Percentiles rank a stretch among this genome's conserved stretches.
Evolutionary conservation across 1,140 invertebrate species (phyloP).

Genomic region (Heliconius hewitsoni): DNA sequence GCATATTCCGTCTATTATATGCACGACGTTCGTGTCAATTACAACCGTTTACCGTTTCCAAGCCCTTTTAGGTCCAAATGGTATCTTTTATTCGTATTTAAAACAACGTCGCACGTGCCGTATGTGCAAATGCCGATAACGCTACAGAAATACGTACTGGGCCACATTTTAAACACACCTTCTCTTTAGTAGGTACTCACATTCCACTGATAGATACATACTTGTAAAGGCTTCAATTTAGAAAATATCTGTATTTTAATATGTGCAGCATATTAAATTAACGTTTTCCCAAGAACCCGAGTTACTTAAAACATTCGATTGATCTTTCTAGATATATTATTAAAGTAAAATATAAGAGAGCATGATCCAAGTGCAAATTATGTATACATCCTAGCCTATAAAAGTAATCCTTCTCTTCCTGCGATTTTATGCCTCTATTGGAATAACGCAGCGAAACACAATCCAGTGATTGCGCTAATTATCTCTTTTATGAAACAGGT

Average conservation of each 20-base stretch:
- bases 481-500: slow-evolving; percentile 21
- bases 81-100: slow-evolving; percentile 47
- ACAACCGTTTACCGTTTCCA: slow-evolving; percentile 41
- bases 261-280: not conserved
- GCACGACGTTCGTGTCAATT: slow-evolving; percentile 40
- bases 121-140: slow-evolving; percentile 44
- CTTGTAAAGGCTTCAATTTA: slow-evolving; percentile 31
- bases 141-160: slow-evolving; percentile 39
- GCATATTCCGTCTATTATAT: slow-evolving; percentile 30
- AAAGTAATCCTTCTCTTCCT: slow-evolving; percentile 58
- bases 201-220: slow-evolving; percentile 39
- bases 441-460: slow-evolving; percentile 10
- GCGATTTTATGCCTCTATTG: slow-evolving; percentile 26
- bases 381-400: slow-evolving; percentile 60
- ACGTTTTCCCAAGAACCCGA: not conserved
- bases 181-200: slow-evolving; percentile 41
- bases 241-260: not conserved
- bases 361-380: slow-evolving; percentile 62
- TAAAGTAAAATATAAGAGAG: slow-evolving; percentile 44
- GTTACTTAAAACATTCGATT: not conserved
- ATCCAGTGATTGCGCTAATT: slow-evolving; percentile 21
- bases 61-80: slow-evolving; percentile 40
- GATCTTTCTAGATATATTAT: not conserved
- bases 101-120: slow-evolving; percentile 41
- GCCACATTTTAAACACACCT: slow-evolving; percentile 45